Evolutionary conservation across 1,140 invertebrate genomes (phyloP), one percentile per base, ranked within the genome.

Genomic region (Drosophila persimilis): DNA sequence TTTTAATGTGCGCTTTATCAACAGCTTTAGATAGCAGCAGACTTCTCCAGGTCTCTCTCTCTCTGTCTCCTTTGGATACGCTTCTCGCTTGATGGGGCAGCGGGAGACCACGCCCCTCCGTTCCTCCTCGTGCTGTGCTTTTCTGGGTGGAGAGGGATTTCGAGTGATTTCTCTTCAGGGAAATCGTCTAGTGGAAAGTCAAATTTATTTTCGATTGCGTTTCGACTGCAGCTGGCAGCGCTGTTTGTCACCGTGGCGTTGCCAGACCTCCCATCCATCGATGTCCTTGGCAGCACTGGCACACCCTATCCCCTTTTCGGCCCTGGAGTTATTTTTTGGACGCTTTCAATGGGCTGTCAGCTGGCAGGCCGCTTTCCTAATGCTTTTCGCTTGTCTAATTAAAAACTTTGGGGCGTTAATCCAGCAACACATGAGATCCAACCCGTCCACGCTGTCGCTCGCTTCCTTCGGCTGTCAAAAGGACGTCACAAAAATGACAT

Each of bases 1-100:
- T 84, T 84, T 84, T 85, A 80, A 86, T 84, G 81, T 85, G 77
- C 81, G 80, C 80, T 84, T 84, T 84, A 84, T 84, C 81, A 85
- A 86, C 80, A 84, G 80, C 80, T 84, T 86, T 84, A 76, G 77
- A 76, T 80, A 80, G 72, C 62, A 56, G 48, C 62, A 56, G 48
- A 54, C 53, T 56, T 59, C 74, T 61, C 45, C n/a, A 57, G 60
- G 61, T 71, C 77, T 75, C 66, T 72, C 61, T 71, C 77, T 75
- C 66, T 72, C 61, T 75, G 66, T 55, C 77, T 76, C 57, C 71
- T 64, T 73, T 59, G 48, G 50, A 39, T 5, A 48, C 39, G 22
- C 47, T 57, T 41, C 69, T 62, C 7, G 29, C 17, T 13, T 45
- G 29, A 39, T 39, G 35, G 35, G 35, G 62, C 39, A 22, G 17